phyloP scores from a whole-genome alignment of 2,888 invertebrate genomes.

The Coelopa pilipes region DNA sequence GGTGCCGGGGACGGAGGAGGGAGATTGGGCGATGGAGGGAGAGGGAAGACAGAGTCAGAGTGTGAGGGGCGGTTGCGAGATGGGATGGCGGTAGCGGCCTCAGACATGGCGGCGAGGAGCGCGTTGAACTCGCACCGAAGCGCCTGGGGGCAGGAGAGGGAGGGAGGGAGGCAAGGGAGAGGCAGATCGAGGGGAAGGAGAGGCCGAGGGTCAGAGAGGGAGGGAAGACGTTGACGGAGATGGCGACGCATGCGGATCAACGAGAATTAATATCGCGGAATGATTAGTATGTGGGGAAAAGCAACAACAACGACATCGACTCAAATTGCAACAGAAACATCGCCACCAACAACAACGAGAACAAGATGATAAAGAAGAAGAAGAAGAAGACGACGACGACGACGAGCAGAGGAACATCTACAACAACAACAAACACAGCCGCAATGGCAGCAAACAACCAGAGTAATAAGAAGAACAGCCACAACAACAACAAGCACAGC shows the following conservation, averaged over 20 bases:
- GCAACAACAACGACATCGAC: no score
- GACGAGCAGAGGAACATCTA: no score
- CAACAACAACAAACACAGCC: no score
- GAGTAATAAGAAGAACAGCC: no score
- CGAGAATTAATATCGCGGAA: slow-evolving; percentile 29
- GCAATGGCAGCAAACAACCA: no score
- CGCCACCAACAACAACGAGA: no score
- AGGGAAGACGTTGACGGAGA: not conserved
- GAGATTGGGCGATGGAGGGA: slow-evolving; percentile 1
- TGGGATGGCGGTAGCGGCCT: slow-evolving; percentile 17
- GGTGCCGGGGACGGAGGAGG: not conserved
- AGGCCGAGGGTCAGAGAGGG: not conserved
- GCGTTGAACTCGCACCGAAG: slow-evolving; percentile 40
- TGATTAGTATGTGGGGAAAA: slow-evolving; percentile 12
- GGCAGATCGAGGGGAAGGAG: not conserved
- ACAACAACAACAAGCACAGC: no score
- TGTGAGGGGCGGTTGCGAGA: not conserved
- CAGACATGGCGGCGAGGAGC: slow-evolving; percentile 38
- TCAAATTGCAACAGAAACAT: not conserved
- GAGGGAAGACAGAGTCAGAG: not conserved
- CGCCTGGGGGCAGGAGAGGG: slow-evolving; percentile 31
- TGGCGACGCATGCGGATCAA: slow-evolving; percentile 27
- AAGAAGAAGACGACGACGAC: no score
- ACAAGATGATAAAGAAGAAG: no score
- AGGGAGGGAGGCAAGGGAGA: no score